A percentile compares a stretch with the other conserved stretches of the same genome.
Conservation (phyloP, 1,140 invertebrate species). For the Heliconius melpomene region DNA sequence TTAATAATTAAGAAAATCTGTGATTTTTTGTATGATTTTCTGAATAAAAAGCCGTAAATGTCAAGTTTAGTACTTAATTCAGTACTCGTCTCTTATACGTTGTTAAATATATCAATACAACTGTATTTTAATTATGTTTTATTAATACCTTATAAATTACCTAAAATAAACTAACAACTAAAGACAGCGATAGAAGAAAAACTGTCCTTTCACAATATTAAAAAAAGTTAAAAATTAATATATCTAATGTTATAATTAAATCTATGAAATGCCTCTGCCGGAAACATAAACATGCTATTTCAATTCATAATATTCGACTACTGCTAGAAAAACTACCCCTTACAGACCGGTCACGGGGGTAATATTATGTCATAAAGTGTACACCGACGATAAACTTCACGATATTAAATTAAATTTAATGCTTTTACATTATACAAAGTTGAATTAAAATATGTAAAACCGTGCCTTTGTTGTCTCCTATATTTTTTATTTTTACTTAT, state of each 20-base stretch:
- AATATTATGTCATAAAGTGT: background rate
- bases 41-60: no score
- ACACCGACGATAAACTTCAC: background rate
- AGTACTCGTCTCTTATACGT: no score
- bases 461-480: conserved; percentile 41
- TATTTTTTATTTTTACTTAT: conserved; percentile 32
- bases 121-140: no score
- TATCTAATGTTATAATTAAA: no score
- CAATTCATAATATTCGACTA: background rate
- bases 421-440: conserved; percentile 32
- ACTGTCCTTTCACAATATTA: no score
- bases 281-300: background rate
- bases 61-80: no score
- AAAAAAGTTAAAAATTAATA: no score
- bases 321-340: background rate
- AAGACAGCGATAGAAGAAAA: no score
- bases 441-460: conserved; percentile 44
- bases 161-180: no score
- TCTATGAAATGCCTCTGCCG: background rate
- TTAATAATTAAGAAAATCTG: background rate
- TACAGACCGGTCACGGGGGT: background rate
- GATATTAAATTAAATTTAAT: conserved; percentile 21
- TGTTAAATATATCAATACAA: no score
- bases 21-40: background rate
- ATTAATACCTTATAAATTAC: no score